A percentile compares a stretch with the other conserved stretches of the same genome.
phyloP scores from a whole-genome alignment of 1,140 invertebrate genomes.

The Drosophila varians region DNA sequence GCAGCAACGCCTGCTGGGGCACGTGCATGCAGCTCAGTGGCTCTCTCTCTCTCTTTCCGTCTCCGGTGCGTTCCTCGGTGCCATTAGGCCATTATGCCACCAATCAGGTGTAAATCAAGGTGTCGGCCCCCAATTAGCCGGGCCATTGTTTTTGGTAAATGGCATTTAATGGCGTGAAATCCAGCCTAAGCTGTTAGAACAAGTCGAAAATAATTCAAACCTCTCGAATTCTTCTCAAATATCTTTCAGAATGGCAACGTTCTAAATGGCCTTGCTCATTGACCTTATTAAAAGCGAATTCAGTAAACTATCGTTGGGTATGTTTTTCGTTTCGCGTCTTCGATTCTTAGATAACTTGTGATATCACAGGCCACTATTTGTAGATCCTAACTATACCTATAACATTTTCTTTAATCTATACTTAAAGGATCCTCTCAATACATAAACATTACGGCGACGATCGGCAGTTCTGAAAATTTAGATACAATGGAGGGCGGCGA shows the following conservation, averaged over 20 bases:
- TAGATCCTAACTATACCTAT: too few relatives aligned
- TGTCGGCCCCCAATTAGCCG: background rate
- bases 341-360: background rate
- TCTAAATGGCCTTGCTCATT: conserved; percentile 1
- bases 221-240: background rate
- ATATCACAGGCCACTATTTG: too few relatives aligned
- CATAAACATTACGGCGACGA: background rate
- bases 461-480: conserved; percentile 1
- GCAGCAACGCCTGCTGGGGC: conserved; percentile 29
- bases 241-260: conserved; percentile 2
- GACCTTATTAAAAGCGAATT: background rate
- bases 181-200: background rate
- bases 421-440: background rate
- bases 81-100: conserved; percentile 1
- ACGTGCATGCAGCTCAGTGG: conserved; percentile 39
- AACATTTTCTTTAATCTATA: too few relatives aligned
- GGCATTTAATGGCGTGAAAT: background rate
- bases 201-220: background rate
- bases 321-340: background rate
- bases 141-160: too few relatives aligned
- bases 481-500: conserved; percentile 79
- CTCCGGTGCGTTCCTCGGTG: background rate
- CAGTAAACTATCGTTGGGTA: background rate
- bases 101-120: conserved; percentile 7
- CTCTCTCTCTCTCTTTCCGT: background rate